Conservation (phyloP, 2,113 vertebrate genomes). For the Carassius gibelio region DNA sequence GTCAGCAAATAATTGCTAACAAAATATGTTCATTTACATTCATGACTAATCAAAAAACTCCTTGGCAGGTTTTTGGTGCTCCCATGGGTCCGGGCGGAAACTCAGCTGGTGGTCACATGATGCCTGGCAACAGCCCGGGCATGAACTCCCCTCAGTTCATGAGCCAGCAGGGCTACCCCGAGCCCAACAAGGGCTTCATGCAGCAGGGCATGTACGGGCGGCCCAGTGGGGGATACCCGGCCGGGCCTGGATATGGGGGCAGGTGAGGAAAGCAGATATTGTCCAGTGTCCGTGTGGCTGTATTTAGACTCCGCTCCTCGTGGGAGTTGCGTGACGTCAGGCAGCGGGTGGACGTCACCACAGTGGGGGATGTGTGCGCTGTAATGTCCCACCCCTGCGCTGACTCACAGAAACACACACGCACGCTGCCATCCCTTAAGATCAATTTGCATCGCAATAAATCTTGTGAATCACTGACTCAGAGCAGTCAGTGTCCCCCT, state of each 20-base stretch:
- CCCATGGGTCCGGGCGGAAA: constrained; percentile 91
- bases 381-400: constrained; percentile 42
- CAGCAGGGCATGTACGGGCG: constrained; percentile 87
- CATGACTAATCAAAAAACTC: background rate
- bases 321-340: constrained; percentile 37
- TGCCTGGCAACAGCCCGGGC: constrained; percentile 81
- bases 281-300: constrained; percentile 10
- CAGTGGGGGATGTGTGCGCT: constrained; percentile 21
- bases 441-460: constrained; percentile 53
- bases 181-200: constrained; percentile 83
- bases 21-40: background rate
- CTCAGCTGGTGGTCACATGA: constrained; percentile 83
- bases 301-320: constrained; percentile 1
- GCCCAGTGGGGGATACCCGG: constrained; percentile 73
- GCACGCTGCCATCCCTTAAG: background rate
- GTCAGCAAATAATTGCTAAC: background rate
- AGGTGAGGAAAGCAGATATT: constrained; percentile 74
- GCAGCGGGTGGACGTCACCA: background rate
- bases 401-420: constrained; percentile 39
- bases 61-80: constrained; percentile 82
- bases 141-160: constrained; percentile 87
- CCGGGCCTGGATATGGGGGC: constrained; percentile 76
- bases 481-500: constrained; percentile 28
- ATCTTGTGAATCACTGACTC: constrained; percentile 49
- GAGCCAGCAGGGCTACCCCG: constrained; percentile 86